Base-by-base conservation (phyloP, 2,888 invertebrate species). In the Protonemura montana region DNA sequence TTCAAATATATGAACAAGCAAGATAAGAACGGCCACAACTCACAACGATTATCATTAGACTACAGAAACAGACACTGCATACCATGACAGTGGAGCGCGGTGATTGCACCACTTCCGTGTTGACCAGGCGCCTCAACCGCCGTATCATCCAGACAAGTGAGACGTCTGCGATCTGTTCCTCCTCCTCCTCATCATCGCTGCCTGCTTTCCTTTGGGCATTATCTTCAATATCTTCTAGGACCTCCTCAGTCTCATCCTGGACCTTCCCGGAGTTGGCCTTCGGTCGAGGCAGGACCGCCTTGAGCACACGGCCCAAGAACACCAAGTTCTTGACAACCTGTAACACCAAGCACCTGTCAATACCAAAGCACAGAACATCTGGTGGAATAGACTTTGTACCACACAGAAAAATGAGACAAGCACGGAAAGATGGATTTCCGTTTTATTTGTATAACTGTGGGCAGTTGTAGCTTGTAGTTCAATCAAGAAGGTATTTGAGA, bases 71-170 rank as follows among this genome's bases (percentile, higher is more conserved):
- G 29, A 7, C 76, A n/a, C 76, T 41, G 76, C 85, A 13, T 59
- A 97, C 97, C 92, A 97, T 94, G 88, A 93, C 92, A 88, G 93
- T 94, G 81, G 93, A 93, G 83, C 93, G 93, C 0, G 96, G 94
- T 10, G 95, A 93, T 89, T 95, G 94, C 21, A 95, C 94, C 0
- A 97, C 93, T 92, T 98, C 98, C 10, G 93, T 93, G 90, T 97
- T 96, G 0, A 97, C 94, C 87, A 96, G 94, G 89, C 94, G 95
- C 83, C 96, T 93, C 90, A 98, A 92, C 89, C 95, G 95, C 88
- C 94, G 95, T 7, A 96, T 90, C 35, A 97, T 92, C 97, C 97
- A 97, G 35, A 94, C 90, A 0, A 97, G 92, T 89, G 95, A 95
- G 41, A 96, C 92, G 90, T 86, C 86, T 3, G 86, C 59, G 0